Evolutionary conservation across 35 echinoderm and acorn worm species (phyloP).

Genomic region (Stichopus chloronotus): DNA sequence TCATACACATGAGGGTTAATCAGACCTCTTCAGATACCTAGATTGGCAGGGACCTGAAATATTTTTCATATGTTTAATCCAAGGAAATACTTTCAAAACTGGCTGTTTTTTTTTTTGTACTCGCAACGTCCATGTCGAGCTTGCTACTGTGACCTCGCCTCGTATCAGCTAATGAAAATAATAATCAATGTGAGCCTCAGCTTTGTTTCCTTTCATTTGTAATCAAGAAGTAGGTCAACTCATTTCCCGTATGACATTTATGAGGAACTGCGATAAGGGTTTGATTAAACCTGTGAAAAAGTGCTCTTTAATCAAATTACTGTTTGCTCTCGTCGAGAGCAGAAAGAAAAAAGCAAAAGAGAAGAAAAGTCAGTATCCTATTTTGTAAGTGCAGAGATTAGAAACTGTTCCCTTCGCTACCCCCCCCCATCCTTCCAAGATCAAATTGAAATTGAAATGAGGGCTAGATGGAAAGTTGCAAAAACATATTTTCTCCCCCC

Average conservation of each 20-base stretch:
- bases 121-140: too few species aligned
- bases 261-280: background rate
- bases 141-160: background rate
- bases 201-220: background rate
- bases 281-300: slow-evolving; percentile 7
- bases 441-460: background rate
- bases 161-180: background rate
- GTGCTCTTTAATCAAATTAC: slow-evolving; percentile 16
- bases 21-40: too few species aligned
- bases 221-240: background rate
- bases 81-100: too few species aligned
- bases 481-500: background rate
- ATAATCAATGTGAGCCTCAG: background rate
- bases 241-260: background rate
- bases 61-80: too few species aligned
- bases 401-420: background rate
- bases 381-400: background rate
- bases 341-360: background rate
- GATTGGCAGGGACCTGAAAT: too few species aligned
- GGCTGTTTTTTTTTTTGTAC: too few species aligned
- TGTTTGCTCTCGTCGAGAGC: background rate
- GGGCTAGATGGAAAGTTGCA: background rate
- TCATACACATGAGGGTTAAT: too few species aligned
- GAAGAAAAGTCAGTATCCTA: background rate
- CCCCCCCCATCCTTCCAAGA: background rate